These are phyloP conservation scores for Porites cylindrica DNA, from an alignment of 92 coral and sea anemone species.

Conservation along the genomic window DNA sequence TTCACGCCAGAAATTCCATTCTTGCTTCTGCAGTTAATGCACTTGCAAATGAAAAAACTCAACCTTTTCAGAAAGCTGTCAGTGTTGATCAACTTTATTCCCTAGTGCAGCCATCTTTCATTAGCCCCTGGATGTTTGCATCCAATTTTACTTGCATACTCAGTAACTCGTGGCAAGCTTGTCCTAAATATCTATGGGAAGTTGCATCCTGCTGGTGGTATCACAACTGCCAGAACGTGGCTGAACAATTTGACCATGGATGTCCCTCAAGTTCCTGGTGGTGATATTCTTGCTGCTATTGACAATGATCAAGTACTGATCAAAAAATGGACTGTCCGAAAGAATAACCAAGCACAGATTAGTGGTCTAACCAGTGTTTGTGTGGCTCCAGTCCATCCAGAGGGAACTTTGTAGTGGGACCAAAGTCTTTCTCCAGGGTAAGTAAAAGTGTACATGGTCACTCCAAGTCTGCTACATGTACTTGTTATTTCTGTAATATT, in stretches of 20 bases:
- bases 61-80: not conserved
- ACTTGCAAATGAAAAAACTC: not conserved
- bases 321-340: conserved; percentile 44
- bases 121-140: conserved; percentile 10
- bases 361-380: conserved; percentile 57
- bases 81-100: conserved; percentile 21
- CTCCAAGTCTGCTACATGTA: too few species aligned
- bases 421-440: conserved; percentile 49
- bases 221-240: conserved; percentile 11
- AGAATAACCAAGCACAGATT: conserved; percentile 50
- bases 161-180: conserved; percentile 1
- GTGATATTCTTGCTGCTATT: conserved; percentile 32
- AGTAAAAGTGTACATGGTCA: not conserved
- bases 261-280: conserved; percentile 35
- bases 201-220: conserved; percentile 35
- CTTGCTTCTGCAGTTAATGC: conserved; percentile 14
- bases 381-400: conserved; percentile 33
- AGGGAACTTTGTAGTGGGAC: conserved; percentile 17
- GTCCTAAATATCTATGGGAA: not conserved
- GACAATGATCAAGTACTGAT: conserved; percentile 57
- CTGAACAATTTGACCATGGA: conserved; percentile 37
- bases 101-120: conserved; percentile 13
- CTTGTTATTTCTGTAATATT: too few species aligned
- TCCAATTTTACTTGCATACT: conserved; percentile 32
- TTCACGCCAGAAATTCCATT: not conserved